Evolutionary conservation across 2,113 vertebrate genomes (phyloP).

Genomic region (Parus major): DNA sequence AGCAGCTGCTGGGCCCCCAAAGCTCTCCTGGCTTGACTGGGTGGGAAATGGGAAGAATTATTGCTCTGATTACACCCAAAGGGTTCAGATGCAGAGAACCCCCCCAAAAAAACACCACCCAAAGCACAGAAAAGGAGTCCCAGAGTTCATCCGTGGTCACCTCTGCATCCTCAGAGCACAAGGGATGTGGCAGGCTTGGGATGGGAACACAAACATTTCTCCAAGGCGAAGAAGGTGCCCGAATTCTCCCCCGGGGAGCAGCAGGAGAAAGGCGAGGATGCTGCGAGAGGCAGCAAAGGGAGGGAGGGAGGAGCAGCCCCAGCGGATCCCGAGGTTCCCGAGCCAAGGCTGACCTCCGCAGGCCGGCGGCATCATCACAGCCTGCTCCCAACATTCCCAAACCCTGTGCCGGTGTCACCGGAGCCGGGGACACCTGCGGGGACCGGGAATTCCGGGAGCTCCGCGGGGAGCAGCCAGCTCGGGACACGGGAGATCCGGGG

Average conservation of each 20-base stretch:
- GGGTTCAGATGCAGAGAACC: background rate
- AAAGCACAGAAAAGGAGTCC: background rate
- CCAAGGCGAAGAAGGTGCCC: accelerated
- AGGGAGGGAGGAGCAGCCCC: background rate
- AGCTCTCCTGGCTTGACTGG: accelerated
- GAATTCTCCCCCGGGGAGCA: background rate
- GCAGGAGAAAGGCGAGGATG: accelerated
- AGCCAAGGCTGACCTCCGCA: conserved; percentile 45
- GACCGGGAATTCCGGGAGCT: accelerated
- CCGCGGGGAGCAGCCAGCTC: background rate
- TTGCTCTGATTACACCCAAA: background rate
- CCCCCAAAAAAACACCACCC: accelerated
- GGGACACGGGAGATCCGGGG: background rate
- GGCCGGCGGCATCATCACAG: background rate
- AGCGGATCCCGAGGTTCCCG: background rate
- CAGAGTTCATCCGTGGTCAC: accelerated
- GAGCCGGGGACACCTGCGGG: accelerated
- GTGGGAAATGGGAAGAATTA: background rate
- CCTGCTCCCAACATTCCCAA: background rate
- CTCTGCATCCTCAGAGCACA: accelerated
- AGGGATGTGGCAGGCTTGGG: accelerated
- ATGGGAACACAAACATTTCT: accelerated
- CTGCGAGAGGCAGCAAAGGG: no score
- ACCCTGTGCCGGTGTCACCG: background rate
- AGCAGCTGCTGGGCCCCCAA: background rate